These are phyloP conservation scores for Trisateles emortualis DNA, from an alignment of 2,888 invertebrate species.

Conservation along the genomic window DNA sequence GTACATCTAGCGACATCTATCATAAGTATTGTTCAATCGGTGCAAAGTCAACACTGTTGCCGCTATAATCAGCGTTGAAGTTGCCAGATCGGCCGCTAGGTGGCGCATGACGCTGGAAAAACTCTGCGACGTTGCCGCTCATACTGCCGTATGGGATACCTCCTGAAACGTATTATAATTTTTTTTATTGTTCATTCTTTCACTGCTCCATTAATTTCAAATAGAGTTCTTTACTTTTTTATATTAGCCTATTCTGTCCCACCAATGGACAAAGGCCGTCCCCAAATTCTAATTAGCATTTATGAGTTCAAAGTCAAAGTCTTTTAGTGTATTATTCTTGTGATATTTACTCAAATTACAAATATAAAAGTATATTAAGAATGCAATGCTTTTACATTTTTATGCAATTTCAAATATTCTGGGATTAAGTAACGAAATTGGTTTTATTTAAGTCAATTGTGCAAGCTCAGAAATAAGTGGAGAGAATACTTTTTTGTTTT, in stretches of 20 bases:
- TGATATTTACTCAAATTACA: no score
- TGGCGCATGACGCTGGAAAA: slow-evolving; percentile 66
- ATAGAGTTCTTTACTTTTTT: no score
- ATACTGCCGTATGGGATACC: slow-evolving; percentile 89
- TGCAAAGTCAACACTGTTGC: slow-evolving; percentile 58
- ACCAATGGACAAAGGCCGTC: no score
- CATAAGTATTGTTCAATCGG: slow-evolving; percentile 72
- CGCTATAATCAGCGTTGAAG: slow-evolving; percentile 34
- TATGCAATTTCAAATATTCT: neutral
- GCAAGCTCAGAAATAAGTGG: neutral
- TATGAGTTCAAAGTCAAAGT: no score
- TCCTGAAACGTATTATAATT: slow-evolving; percentile 68
- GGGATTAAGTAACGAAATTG: neutral
- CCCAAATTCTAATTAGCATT: no score
- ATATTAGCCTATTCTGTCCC: no score
- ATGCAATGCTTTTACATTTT: slow-evolving; percentile 4
- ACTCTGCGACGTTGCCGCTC: slow-evolving; percentile 86
- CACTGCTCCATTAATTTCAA: no score
- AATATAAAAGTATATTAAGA: neutral
- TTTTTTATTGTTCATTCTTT: no score
- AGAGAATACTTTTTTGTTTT: neutral
- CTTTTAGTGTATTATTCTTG: no score
- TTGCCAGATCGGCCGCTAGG: slow-evolving; percentile 57
- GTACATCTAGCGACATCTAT: slow-evolving; percentile 59
- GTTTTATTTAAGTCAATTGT: neutral